Base-by-base conservation (phyloP, 2,113 vertebrate genomes). In the Riparia riparia region DNA sequence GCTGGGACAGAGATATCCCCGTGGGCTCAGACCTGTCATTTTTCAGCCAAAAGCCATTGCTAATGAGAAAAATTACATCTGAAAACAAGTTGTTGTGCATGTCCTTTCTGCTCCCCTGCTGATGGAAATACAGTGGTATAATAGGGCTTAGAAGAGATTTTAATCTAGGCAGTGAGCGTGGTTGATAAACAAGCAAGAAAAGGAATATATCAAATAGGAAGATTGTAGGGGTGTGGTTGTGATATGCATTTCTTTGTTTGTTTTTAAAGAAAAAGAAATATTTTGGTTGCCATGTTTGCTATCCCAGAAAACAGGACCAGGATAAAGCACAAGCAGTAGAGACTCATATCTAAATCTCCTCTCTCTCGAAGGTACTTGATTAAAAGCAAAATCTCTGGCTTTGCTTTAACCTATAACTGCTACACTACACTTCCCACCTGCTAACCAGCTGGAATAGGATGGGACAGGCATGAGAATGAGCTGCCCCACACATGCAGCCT, bases 61-160 rank as follows among this genome's bases (percentile, higher is more conserved):
- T 95, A 97, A 96, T 32, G 16, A 96, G 80, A 91, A 95, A 96
- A 96, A 96, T 79, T 66, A 90, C 64, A 96, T 91, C 64, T 95
- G 88, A 98, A 98, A 95, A 89, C 76, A 88, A 96, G 94, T 66
- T 93, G 71, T 61, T 80, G 72, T 12, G 31, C 78, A 50, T 68
- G 80, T 86, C 68, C 91, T 95, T 69, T 70, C 56, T 78, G 20
- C 78, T 95, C 74, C 86, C 82, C 79, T 89, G 74, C 72, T 89
- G 78, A 90, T 76, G 63, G 69, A 90, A 64, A 71, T 58, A 63
- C 34, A 71, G 64, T 45, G 60, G 66, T 58, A 86, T 66, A 90
- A 94, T n/a, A 90, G 56, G 64, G 86, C 58, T 95, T 89, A 76
- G 73, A 69, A 53, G 63, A 94, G 64, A 89, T 73, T 61, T 95